Base-by-base conservation (phyloP, 2,113 vertebrate genomes). In the Uropsilus gracilis region DNA sequence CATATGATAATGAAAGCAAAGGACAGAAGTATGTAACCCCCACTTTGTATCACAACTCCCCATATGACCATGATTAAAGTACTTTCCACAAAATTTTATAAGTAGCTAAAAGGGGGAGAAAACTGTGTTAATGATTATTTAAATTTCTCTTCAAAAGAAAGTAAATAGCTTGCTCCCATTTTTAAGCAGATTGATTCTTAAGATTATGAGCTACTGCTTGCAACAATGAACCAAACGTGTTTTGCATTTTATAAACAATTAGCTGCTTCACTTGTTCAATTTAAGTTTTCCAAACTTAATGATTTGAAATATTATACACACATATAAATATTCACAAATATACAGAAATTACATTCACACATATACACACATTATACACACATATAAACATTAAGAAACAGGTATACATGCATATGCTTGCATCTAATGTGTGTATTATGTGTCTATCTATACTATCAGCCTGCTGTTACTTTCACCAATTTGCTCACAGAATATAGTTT, bases 191-290 rank as follows among this genome's bases (percentile, higher is more conserved):
- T 30, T 93, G 48, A 75, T 68, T 85, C 28, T 77, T 83, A 77
- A 72, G 26, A 64, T 1, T 14, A 69, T 30, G 13, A 42, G 8
- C 24, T 80, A 18, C 53, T 2, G 73, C 48, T 46, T n/a, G 32
- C 3, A 71, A 78, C 9, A 76, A 90, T 6, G 4, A 66, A 57
- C 46, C 42, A 53, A 86, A 32, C 59, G 72, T 28, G 57, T 53
- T 72, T 87, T 87, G 13, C 17, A 92, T 46, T 82, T 94, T 71
- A 63, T 76, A 76, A 71, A 44, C 50, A 88, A 71, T 64, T 57
- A 57, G 34, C 14, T 64, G 5, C 30, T 72, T 85, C 53, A 24
- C 17, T 81, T 13, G n/a, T 73, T 91, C 57, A 82, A 59, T 89
- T 86, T 64, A 92, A 44, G 39, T 83, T 84, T 46, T 66, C 46